phyloP scores from a whole-genome alignment of 2,888 invertebrate species.

The Heterodera filipjevi region DNA sequence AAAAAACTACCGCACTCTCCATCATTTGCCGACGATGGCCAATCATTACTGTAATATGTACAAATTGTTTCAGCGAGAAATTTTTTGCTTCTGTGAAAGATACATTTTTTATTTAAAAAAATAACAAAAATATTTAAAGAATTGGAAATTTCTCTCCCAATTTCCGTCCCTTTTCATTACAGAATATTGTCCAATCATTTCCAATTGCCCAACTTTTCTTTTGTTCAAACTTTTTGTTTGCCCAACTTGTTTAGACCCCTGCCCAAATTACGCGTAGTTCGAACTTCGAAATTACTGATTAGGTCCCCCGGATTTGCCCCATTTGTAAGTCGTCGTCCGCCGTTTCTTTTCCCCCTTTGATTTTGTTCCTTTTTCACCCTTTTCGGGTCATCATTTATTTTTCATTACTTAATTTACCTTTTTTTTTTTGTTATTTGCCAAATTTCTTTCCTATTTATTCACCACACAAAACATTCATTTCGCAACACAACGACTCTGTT shows the following conservation, averaged over 20 bases:
- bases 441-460: not conserved
- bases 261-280: conserved; percentile 4
- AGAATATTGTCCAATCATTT: not conserved
- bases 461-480: conserved; percentile 3
- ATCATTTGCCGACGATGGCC: not conserved
- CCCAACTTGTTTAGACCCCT: not conserved
- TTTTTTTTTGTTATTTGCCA: not conserved
- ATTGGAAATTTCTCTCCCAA: not conserved
- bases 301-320: not conserved
- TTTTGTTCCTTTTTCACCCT: conserved; percentile 14
- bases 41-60: not conserved
- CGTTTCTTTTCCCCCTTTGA: not conserved
- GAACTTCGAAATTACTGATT: not conserved
- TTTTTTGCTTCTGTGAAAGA: not conserved
- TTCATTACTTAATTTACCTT: not conserved
- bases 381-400: conserved; percentile 8
- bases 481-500: not conserved
- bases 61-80: not conserved
- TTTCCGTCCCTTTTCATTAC: conserved; percentile 14
- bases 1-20: not conserved
- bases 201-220: conserved; percentile 17
- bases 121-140: not conserved
- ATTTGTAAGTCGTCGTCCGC: not conserved
- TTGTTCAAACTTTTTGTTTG: not conserved
- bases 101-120: not conserved